Evolutionary conservation across 2,113 vertebrate species (phyloP), one percentile per base, ranked within the genome.

Genomic region (Prionailurus viverrinus): DNA sequence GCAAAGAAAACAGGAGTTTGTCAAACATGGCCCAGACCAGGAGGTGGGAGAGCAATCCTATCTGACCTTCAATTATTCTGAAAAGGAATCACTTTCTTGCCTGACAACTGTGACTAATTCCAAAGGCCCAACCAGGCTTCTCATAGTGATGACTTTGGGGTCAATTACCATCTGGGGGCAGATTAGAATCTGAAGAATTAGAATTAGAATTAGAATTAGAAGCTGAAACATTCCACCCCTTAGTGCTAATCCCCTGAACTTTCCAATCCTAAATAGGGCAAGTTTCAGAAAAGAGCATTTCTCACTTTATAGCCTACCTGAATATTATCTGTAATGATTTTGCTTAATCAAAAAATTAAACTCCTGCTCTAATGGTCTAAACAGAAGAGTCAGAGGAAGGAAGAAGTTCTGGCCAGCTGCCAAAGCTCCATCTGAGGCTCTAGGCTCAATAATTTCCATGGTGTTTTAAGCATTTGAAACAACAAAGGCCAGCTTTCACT

Each of bases 291-390:
- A 55, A 48, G 29, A 80, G 27, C 12, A 5, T 65, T 41, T 87
- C 87, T 94, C 25, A 58, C 48, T 90, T 93, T 53, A 65, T 7
- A 41, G 31, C 36, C 87, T 80, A 76, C 87, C 80, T 94, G 93
- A 76, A 53, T 76, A 81, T 29, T 61, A 39, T 63, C 95, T 90
- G 48, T 55, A 76, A 69, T 53, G 58, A 68, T 84, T 81, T 71
- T 39, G 19, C 94, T 88, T 92, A 58, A 89, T 88, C 65, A 85
- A 96, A 94, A 68, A 90, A 92, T 93, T 74, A 92, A 90, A 95
- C 45, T 85, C 80, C 36, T 16, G 66, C 29, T 94, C 61, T 89
- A 45, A 73, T 16, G 81, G 76, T 78, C 39, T 78, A 73, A 71
- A 31, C 33, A 53, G 27, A 63, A 83, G 63, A 68, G 23, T 25